Base-by-base conservation (phyloP, 2,113 vertebrate species). In the Cyphomyrus discorhynchus region DNA sequence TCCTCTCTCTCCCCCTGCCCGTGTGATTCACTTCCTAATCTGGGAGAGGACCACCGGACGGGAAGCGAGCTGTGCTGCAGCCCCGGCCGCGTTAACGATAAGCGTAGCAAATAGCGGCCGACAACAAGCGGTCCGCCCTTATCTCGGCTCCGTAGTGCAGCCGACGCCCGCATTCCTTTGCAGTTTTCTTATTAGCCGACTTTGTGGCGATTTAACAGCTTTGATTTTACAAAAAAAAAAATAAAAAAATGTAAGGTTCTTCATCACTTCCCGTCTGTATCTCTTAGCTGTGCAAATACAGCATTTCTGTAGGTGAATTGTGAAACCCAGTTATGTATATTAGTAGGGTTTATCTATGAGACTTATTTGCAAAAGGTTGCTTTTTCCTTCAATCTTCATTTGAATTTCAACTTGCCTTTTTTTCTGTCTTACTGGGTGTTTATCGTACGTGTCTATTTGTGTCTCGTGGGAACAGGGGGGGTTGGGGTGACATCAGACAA, bases 21-120 rank as follows among this genome's bases (percentile, higher is more conserved):
- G 24, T 56, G 83, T 93, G 93, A 94, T 89, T 94, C 89, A 93
- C 91, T 95, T 95, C 95, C 95, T 92, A 66, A 94, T 92, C 92
- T 92, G 93, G 94, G 93, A 91, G 93, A 92, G 87, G 92, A 88
- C 92, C 70, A 83, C 27, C 84, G 70, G 83, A 82, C 84, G 74
- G 45, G 83, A 89, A 88, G 89, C 58, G 35, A 8, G 27, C 45
- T 27, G 80, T 87, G 31, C 70, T 1, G 31, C 70, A 31, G 70
- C 70, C 27, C 31, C 70, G 31, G 35, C 70, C 15, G 27, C 35
- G 90, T 83, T 85, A 1, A 87, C 39, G 47, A 89, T 62, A 89
- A 89, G 62, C 46, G 39, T 42, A 45, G 86, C 31, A 90, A 90
- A 87, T 50, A 49, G 15, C 24, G 24, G 19, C n/a, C 3, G 7